Evolutionary conservation across 2,797 vertebrate genomes (phyloP), one percentile per base, ranked within the genome.

Genomic region (Sebastes cheni): DNA sequence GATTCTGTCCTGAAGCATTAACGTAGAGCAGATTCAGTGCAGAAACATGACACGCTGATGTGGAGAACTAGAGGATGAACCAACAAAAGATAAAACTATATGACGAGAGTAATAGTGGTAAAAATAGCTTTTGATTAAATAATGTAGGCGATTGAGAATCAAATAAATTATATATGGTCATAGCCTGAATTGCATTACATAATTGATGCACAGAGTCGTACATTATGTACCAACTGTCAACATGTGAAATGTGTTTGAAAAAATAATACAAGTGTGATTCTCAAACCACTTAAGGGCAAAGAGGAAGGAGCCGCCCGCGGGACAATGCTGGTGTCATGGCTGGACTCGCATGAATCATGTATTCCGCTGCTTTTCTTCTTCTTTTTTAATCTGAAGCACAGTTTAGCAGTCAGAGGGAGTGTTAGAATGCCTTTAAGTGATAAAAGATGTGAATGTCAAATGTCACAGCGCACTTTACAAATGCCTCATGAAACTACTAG

Each of bases 141-240:
- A 89, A 95, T 94, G 88, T 79, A 93, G 42, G 87, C 89, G 88
- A 92, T 86, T 90, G 90, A 92, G 92, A 93, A 94, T 95, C 82
- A 83, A 83, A 93, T 95, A 82, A 95, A 95, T 94, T 91, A 94
- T 94, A 94, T 91, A 93, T 94, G 82, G 84, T 91, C 86, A 89
- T 93, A 91, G 89, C 90, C 90, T 92, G 89, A 92, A 94, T 93
- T 91, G 91, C 92, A 82, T 91, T 94, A 86, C 93, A 95, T 95
- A 95, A 95, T 95, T 95, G 91, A 95, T 95, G 94, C 85, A 71
- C 32, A 67, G 60, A 30, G 86, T 92, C 88, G 80, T 95, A 90
- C 88, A 94, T 95, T 92, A 95, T 95, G 92, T 91, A 94, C 89
- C 88, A 88, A 95, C 93, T 92, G 92, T 95, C 94, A 94, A 95